Evolutionary conservation across 2,113 vertebrate species (phyloP).

Genomic region (Charadrius vociferus): DNA sequence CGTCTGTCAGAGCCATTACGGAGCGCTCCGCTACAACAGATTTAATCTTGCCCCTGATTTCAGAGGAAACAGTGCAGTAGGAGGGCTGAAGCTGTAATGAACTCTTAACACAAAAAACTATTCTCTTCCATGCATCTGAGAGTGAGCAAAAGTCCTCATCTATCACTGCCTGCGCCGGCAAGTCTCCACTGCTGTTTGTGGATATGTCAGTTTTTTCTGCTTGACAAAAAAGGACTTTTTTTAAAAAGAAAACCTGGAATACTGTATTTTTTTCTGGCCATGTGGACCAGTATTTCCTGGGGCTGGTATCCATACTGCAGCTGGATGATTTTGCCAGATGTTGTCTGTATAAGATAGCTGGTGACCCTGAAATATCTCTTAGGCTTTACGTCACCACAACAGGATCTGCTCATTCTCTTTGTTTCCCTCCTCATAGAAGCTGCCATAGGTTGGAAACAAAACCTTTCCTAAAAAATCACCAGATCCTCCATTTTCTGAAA

Average conservation of each 20-base stretch:
- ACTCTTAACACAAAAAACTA: conserved; percentile 61
- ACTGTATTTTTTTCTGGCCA: neutral
- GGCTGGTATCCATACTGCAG: conserved; percentile 47
- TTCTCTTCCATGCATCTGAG: conserved; percentile 33
- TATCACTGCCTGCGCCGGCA: conserved; percentile 39
- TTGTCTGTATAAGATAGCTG: conserved; percentile 48
- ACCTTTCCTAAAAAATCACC: neutral
- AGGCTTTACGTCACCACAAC: conserved; percentile 27
- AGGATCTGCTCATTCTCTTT: conserved; percentile 49
- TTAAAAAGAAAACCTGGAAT: neutral
- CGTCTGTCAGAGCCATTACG: conserved; percentile 73
- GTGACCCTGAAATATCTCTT: conserved; percentile 52
- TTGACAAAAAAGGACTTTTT: neutral
- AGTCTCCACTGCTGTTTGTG: neutral
- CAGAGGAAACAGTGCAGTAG: conserved; percentile 80
- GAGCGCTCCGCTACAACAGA: conserved; percentile 77
- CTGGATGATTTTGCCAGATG: conserved; percentile 63
- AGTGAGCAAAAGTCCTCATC: conserved; percentile 26
- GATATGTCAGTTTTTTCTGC: neutral
- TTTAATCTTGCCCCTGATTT: conserved; percentile 86
- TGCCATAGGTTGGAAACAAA: neutral
- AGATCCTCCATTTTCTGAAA: neutral
- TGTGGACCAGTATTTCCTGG: conserved; percentile 20
- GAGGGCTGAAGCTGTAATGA: conserved; percentile 64
- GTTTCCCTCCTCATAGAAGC: neutral